Base-by-base conservation (phyloP, 2,888 invertebrate genomes). In the Papilio elwesi region DNA sequence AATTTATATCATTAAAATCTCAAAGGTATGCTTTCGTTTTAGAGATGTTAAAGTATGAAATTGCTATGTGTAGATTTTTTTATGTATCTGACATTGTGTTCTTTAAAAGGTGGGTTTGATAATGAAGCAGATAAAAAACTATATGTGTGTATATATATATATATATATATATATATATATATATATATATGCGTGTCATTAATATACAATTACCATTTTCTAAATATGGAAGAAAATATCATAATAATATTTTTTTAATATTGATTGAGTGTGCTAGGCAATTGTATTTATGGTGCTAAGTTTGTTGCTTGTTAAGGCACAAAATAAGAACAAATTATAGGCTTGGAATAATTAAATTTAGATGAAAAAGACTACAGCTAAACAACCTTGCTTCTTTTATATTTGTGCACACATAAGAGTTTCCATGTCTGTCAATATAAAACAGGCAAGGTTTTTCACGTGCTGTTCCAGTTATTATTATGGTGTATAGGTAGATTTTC, bases 311-410 rank as follows among this genome's bases (percentile, higher is more conserved):
- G 10, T 51, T 51, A 51, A 52, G 12, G 65, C 52, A 66, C 65
- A 66, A 66, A 66, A 51, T 49, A 13, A 12, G 65, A 66, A 66
- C 65, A 66, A 64, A 43, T 1, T 43, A 43, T 26, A 38, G 13
- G 2, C n/a, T 52, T 51, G 13, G 9, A 38, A 12, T 26, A 26
- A 49, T 51, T 10, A 16, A n/a, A 38, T 36, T 51, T 16, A 57
- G 43, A 16, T 10, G 13, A 57, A 36, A 26, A 38, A 13, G 36
- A 36, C 13, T 13, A 26, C 26, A 26, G 26, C 26, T 51, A n/a
- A 36, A 57, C 57, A 57, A 7, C 36, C 13, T 57, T 57, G 57
- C 13, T 0, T 12, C 9, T 9, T 36, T 57, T 16, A 16, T 16
- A 53, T n/a, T 26, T 43, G 43, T 43, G 43, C 43, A 51, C 13